Percentiles rank a stretch among this genome's conserved stretches.
Evolutionary conservation across 2,113 vertebrate species (phyloP).

Genomic region (Anas platyrhynchos): DNA sequence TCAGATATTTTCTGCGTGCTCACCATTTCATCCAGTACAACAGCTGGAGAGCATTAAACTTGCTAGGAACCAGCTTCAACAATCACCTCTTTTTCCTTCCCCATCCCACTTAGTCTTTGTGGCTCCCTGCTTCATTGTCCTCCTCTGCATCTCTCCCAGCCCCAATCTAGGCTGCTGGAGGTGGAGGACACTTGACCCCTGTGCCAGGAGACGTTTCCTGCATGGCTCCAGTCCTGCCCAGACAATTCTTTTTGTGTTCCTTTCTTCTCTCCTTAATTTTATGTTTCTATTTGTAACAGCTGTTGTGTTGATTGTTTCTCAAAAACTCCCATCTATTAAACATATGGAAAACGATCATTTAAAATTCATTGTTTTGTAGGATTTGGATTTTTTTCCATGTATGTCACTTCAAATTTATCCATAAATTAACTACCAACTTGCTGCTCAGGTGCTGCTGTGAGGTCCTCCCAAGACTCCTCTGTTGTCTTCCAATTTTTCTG

Average conservation of each 20-base stretch:
- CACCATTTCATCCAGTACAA: not conserved
- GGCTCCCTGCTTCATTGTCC: not conserved
- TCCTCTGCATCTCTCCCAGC: not conserved
- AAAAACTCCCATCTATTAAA: not conserved
- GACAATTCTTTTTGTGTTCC: not conserved
- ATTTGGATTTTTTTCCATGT: not conserved
- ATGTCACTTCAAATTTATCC: not conserved
- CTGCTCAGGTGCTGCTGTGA: not conserved
- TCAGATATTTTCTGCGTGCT: not conserved
- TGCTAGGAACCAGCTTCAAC: not conserved
- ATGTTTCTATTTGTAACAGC: not conserved
- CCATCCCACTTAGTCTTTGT: not conserved
- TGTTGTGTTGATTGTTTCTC: not conserved
- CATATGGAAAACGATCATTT: not conserved
- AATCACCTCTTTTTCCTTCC: not conserved
- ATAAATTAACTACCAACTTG: not conserved
- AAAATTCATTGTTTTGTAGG: not conserved
- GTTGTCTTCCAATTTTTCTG: not conserved
- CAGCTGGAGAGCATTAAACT: not conserved
- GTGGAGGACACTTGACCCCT: rapidly evolving
- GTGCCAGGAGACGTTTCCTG: not conserved
- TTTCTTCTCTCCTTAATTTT: not conserved
- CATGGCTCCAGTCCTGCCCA: too few relatives aligned
- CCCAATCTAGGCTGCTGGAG: not conserved
- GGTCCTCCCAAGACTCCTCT: not conserved